phyloP scores from a whole-genome alignment of 1,140 invertebrate genomes.

The Leptonema lineaticorne region DNA sequence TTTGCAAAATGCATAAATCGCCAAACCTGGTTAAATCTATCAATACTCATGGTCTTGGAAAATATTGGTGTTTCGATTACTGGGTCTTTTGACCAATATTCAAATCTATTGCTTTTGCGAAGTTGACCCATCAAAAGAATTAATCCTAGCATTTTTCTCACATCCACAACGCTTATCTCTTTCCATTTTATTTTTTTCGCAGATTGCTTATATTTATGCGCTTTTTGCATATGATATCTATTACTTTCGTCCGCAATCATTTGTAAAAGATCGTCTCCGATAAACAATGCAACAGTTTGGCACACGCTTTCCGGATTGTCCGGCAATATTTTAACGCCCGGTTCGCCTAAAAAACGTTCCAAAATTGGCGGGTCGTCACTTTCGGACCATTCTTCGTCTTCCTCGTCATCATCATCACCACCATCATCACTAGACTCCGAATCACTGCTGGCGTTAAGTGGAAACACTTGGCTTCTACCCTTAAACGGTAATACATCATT shows the following conservation, averaged over 20 bases:
- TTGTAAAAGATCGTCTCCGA: neutral
- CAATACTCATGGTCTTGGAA: conserved; percentile 29
- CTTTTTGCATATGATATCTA: neutral
- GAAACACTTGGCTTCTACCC: too few species aligned
- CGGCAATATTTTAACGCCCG: neutral
- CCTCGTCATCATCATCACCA: neutral
- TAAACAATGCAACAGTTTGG: neutral
- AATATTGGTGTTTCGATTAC: conserved; percentile 34
- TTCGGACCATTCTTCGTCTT: neutral
- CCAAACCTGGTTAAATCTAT: conserved; percentile 31
- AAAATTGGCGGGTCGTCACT: neutral
- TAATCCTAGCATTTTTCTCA: conserved; percentile 26
- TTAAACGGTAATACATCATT: too few species aligned
- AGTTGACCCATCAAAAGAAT: conserved; percentile 23
- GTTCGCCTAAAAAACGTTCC: neutral
- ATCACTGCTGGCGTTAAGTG: too few species aligned
- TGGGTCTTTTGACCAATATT: conserved; percentile 8
- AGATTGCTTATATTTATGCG: too few species aligned
- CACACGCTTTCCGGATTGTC: neutral
- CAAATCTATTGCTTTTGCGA: conserved; percentile 18
- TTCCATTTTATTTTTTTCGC: conserved; percentile 2
- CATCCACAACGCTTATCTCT: conserved; percentile 5
- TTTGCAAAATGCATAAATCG: conserved; percentile 33
- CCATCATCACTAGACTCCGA: too few species aligned
- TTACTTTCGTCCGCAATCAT: neutral